Evolutionary conservation across 2,888 invertebrate species (phyloP).

Genomic region (Linyphia triangularis): DNA sequence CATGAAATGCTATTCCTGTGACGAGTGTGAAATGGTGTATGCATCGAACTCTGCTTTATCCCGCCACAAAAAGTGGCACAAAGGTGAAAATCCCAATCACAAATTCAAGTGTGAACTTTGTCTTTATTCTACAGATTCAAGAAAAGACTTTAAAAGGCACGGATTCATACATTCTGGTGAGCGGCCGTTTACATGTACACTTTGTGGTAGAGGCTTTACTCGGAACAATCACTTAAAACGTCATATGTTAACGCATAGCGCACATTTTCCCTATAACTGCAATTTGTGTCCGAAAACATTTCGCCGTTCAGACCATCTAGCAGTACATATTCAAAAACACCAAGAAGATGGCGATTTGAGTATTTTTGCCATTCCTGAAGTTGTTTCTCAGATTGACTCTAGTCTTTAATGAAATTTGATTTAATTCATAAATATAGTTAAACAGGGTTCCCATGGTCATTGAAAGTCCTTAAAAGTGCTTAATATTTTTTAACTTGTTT

Average conservation of each 20-base stretch:
- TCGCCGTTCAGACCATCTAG: constrained; percentile 62
- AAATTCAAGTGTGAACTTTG: constrained; percentile 64
- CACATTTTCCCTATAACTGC: constrained; percentile 48
- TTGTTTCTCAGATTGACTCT: constrained; percentile 11
- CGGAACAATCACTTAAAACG: constrained; percentile 68
- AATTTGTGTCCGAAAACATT: constrained; percentile 56
- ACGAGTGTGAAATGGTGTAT: constrained; percentile 72
- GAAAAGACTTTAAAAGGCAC: constrained; percentile 68
- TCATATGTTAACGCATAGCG: constrained; percentile 63
- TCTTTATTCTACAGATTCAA: constrained; percentile 61
- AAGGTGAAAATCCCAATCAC: constrained; percentile 58
- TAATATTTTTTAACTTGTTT: no score
- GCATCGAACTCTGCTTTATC: constrained; percentile 69
- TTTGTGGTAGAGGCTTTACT: constrained; percentile 68
- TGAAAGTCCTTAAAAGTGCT: no score
- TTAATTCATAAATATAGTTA: background rate
- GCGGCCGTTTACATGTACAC: constrained; percentile 61
- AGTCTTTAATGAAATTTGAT: background rate
- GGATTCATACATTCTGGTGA: constrained; percentile 69
- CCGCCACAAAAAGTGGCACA: constrained; percentile 71
- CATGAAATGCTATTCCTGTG: constrained; percentile 63
- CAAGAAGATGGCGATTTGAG: constrained; percentile 49
- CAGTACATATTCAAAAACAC: constrained; percentile 62
- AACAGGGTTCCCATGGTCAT: no score
- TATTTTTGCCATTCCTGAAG: constrained; percentile 46